These are phyloP conservation scores for Eciton burchellii DNA, from an alignment of 1,140 invertebrate species.

Conservation along the genomic window DNA sequence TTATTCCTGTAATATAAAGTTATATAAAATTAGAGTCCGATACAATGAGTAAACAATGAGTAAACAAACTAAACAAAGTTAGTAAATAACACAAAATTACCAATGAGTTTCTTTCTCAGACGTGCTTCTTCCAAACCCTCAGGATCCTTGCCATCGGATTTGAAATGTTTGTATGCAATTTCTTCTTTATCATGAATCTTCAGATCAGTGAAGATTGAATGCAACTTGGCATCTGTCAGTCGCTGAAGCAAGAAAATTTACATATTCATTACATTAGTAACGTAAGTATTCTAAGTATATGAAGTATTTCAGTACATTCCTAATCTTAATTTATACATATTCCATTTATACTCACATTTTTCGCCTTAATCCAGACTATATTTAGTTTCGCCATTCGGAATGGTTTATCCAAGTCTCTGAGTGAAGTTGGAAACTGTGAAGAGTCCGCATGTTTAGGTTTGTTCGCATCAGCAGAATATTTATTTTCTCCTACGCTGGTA, in stretches of 20 bases:
- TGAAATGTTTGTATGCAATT: conserved; percentile 92
- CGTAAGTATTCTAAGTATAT: conserved; percentile 30
- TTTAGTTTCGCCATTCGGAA: conserved; percentile 95
- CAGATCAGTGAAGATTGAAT: conserved; percentile 94
- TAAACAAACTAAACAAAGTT: too few relatives aligned
- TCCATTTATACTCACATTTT: conserved; percentile 88
- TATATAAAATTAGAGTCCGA: conserved; percentile 22
- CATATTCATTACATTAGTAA: background rate
- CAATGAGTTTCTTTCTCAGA: conserved; percentile 92
- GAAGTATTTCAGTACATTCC: background rate
- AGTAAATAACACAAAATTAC: conserved; percentile 77
- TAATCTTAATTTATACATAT: background rate
- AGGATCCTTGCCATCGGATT: conserved; percentile 93
- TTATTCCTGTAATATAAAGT: conserved; percentile 87
- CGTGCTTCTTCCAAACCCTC: conserved; percentile 94
- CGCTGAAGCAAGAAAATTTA: conserved; percentile 86
- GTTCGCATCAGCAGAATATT: conserved; percentile 88
- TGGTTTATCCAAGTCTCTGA: conserved; percentile 90
- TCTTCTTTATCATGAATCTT: conserved; percentile 97
- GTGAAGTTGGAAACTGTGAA: conserved; percentile 81
- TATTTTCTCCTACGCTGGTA: conserved; percentile 79
- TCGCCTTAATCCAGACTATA: conserved; percentile 93
- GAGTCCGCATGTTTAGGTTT: conserved; percentile 82
- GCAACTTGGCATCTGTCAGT: conserved; percentile 93
- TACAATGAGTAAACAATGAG: conserved; percentile 17